Conservation (phyloP, 2,888 invertebrate genomes). For the Sinotaia quadrata region DNA sequence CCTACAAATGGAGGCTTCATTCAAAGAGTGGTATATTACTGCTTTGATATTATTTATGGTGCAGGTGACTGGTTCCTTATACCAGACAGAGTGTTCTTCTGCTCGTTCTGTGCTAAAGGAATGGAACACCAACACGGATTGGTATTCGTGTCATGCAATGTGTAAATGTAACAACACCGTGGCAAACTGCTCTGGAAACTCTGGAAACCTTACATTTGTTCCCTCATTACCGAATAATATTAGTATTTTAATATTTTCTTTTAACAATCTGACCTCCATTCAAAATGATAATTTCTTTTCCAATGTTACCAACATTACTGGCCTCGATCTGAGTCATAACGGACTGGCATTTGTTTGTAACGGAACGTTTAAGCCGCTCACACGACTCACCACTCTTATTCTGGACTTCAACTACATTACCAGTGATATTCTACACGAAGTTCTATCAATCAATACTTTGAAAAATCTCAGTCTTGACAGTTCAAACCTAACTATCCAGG, state of each 20-base stretch:
- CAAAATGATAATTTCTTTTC: background rate
- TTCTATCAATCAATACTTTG: constrained; percentile 10
- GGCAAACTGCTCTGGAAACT: constrained; percentile 12
- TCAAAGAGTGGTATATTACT: too few species aligned
- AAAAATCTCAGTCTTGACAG: constrained; percentile 17
- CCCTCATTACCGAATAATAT: background rate
- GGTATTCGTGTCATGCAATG: too few species aligned
- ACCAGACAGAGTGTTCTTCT: too few species aligned
- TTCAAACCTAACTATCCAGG: background rate
- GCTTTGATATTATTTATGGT: too few species aligned
- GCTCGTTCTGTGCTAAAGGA: too few species aligned
- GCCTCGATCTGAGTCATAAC: constrained; percentile 5
- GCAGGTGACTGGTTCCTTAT: too few species aligned
- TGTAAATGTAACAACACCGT: background rate
- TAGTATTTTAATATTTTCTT: background rate
- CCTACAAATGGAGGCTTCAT: too few species aligned
- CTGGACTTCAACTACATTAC: background rate
- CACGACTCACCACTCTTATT: background rate
- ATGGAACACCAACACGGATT: too few species aligned
- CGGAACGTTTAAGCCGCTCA: background rate
- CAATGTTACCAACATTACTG: background rate
- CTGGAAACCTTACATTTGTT: constrained; percentile 1
- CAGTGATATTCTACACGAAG: background rate
- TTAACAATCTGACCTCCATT: constrained; percentile 18
- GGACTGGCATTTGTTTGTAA: constrained; percentile 1